phyloP scores from a whole-genome alignment of 2,888 invertebrate species.

The Polia nebulosa region DNA sequence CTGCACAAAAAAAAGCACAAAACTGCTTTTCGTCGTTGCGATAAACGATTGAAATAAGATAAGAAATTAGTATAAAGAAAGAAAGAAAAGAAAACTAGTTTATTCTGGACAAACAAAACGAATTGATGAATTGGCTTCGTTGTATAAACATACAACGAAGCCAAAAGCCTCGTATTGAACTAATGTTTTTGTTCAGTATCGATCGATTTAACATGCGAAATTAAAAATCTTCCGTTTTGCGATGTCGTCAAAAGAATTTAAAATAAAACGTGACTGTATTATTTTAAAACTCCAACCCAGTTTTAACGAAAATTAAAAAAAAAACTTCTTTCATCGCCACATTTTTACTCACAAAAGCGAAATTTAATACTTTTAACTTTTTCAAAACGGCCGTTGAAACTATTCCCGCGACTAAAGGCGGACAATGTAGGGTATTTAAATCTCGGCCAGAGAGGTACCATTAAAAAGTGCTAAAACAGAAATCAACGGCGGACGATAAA shows the following conservation, averaged over 20 bases:
- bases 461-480: constrained; percentile 86
- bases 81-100: no score
- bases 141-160: no score
- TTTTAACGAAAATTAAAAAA: background rate
- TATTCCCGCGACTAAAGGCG: constrained; percentile 53
- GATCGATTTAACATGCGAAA: no score
- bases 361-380: constrained; percentile 47
- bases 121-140: no score
- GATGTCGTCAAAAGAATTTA: background rate
- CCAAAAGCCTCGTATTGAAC: no score
- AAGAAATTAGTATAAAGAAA: no score
- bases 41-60: no score
- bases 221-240: background rate
- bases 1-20: no score
- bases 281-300: constrained; percentile 20
- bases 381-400: constrained; percentile 54
- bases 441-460: constrained; percentile 71
- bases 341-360: constrained; percentile 36
- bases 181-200: no score
- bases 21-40: no score
- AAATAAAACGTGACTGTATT: constrained; percentile 11
- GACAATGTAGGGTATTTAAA: constrained; percentile 66
- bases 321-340: constrained; percentile 15
- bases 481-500: constrained; percentile 80
- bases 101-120: no score